These are phyloP conservation scores for Ctena decussata DNA, from an alignment of 2,888 invertebrate species.

Conservation along the genomic window DNA sequence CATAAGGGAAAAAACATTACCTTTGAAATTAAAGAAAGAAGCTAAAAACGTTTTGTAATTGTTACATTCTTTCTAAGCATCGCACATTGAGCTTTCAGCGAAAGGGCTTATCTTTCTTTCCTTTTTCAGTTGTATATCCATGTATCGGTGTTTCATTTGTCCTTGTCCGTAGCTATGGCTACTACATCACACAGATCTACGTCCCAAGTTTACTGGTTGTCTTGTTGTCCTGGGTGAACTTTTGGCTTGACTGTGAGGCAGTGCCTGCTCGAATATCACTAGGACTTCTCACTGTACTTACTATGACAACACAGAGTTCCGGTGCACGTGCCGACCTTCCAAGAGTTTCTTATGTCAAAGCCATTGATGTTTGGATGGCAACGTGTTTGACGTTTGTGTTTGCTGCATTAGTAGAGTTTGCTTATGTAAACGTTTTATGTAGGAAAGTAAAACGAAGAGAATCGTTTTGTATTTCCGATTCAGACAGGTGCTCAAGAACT, in stretches of 20 bases:
- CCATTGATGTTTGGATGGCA: conserved; percentile 71
- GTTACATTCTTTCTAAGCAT: no score
- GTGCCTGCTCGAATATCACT: conserved; percentile 65
- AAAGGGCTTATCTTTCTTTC: background rate
- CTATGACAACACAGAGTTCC: conserved; percentile 70
- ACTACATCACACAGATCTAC: conserved; percentile 67
- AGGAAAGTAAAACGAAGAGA: conserved; percentile 19
- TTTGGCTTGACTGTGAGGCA: conserved; percentile 65
- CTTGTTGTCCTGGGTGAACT: conserved; percentile 65
- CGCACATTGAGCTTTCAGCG: no score
- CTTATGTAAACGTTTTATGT: conserved; percentile 63
- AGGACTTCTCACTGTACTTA: conserved; percentile 69
- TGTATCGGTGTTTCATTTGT: conserved; percentile 61
- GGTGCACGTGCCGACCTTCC: conserved; percentile 64
- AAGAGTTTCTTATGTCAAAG: conserved; percentile 68
- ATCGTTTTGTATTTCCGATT: no score
- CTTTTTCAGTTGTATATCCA: conserved; percentile 53
- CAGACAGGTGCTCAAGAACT: background rate
- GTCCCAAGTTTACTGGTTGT: conserved; percentile 68
- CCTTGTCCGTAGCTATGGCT: conserved; percentile 56
- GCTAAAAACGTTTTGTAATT: no score
- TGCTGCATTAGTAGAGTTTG: conserved; percentile 65
- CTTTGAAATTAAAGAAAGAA: no score
- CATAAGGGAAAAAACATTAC: no score
- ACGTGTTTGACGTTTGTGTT: conserved; percentile 67